Base-by-base conservation (phyloP, 92 coral and sea anemone genomes). In the Porites evermanni region DNA sequence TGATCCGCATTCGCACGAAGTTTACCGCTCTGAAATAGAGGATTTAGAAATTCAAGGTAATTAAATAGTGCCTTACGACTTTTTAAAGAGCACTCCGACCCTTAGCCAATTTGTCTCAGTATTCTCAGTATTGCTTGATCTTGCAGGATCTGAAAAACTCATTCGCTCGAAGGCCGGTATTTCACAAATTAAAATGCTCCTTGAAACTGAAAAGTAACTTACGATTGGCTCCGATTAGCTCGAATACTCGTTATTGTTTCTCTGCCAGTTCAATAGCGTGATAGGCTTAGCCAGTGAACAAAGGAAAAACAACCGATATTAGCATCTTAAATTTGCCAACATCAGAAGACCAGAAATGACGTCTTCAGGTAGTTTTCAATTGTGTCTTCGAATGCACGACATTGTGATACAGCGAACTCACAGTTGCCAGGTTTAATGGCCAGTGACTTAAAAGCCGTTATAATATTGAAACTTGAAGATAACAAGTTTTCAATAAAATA, bases 1-100 rank as follows among this genome's bases (percentile, higher is more conserved):
- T 9, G 98, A 94, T 74, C 98, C 98, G 4, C 95, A 94, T 52
- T 19, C 50, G 51, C 82, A 88, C 73, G 98, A 93, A 4, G 81
- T 85, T 23, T 94, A 84, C 70, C 92, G 86, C n/a, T 86, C 94
- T 0, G 68, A 75, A 66, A 78, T 90, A 16, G 98, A 92, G 79
- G 98, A 91, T 74, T 75, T 94, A 50, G 98, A 94, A 12, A 94
- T 94, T 77, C 86, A 92, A 89, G 98, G 98, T 91, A 88, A 79
- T 47, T 53, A 6, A 32, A 66, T 10, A 52, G 84, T 66, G 20
- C 64, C 12, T 2, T 64, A 6, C 66, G 8, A 6, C 9, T 12
- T 44, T 16, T 20, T 2, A 61, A 77, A 26, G 21, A 77, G 10
- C 17, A 58, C n/a, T 50, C 12, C 44, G 16, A 38, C 9, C 63